Conservation (phyloP, 2,888 invertebrate species). For the Volucella zonaria region DNA sequence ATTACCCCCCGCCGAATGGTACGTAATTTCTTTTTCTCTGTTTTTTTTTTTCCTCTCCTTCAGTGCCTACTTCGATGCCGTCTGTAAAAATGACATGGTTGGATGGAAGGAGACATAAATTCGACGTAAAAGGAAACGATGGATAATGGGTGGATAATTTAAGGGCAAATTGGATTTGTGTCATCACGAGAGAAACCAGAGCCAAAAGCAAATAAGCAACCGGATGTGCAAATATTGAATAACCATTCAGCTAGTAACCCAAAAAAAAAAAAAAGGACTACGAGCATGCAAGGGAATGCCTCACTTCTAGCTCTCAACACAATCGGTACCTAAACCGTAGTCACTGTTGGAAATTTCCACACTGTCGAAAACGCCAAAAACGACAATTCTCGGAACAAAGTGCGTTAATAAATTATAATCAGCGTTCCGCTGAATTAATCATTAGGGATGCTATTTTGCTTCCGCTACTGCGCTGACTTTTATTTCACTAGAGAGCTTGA, state of each 20-base stretch:
- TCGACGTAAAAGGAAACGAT: no score
- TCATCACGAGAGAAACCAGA: conserved; percentile 46
- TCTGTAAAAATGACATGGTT: conserved; percentile 7
- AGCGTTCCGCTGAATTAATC: conserved; percentile 53
- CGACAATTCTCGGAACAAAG: background rate
- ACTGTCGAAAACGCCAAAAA: background rate
- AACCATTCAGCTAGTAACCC: conserved; percentile 21
- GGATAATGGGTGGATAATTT: background rate
- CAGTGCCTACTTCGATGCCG: background rate
- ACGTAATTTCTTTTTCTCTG: no score
- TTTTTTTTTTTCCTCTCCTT: background rate
- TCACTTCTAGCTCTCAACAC: background rate
- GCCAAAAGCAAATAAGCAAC: conserved; percentile 52
- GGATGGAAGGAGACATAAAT: no score
- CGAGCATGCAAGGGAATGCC: background rate
- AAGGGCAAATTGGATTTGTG: conserved; percentile 29
- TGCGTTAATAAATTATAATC: conserved; percentile 41
- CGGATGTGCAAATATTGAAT: conserved; percentile 56
- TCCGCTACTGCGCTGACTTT: conserved; percentile 28
- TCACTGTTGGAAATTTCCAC: background rate
- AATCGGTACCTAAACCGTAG: background rate
- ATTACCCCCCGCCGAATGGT: conserved; percentile 35
- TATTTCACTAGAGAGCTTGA: background rate
- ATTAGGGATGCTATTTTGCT: conserved; percentile 42
- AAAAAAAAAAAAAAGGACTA: conserved; percentile 1